Conservation (phyloP, 2,113 vertebrate genomes). For the Uropsilus gracilis region DNA sequence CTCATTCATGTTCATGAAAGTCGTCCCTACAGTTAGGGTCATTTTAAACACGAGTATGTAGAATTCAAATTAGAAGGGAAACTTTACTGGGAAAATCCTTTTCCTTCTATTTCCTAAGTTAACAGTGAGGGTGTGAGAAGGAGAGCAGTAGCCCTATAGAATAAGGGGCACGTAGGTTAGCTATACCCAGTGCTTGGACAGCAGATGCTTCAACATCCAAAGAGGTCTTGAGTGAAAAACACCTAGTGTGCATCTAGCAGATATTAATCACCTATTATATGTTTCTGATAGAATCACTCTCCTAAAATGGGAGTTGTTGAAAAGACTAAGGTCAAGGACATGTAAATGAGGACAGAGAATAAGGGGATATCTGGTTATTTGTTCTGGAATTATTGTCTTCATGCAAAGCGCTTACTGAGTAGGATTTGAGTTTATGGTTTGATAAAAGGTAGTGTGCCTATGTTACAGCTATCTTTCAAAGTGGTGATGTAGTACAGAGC, state of each 20-base stretch:
- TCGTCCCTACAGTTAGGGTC: not conserved
- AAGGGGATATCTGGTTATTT: not conserved
- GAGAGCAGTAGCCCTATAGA: not conserved
- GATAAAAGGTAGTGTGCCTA: conserved; percentile 38
- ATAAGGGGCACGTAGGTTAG: not conserved
- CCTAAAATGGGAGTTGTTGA: not conserved
- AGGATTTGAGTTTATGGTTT: not conserved
- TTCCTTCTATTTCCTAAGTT: not conserved
- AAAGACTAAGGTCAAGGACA: not conserved
- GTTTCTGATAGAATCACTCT: not conserved
- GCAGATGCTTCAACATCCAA: not conserved
- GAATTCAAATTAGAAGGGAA: not conserved
- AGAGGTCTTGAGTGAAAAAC: not conserved
- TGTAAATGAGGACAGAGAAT: not conserved
- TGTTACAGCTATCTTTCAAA: not conserved
- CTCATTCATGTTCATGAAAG: not conserved
- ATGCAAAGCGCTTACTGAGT: not conserved
- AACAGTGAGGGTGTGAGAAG: not conserved
- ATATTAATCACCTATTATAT: not conserved
- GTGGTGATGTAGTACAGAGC: not conserved
- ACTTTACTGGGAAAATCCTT: not conserved
- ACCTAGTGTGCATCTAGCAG: not conserved
- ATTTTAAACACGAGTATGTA: not conserved
- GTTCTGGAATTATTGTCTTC: conserved; percentile 8
- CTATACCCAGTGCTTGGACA: not conserved